Conservation (phyloP, 2,797 vertebrate genomes). For the Anas bernieri region DNA sequence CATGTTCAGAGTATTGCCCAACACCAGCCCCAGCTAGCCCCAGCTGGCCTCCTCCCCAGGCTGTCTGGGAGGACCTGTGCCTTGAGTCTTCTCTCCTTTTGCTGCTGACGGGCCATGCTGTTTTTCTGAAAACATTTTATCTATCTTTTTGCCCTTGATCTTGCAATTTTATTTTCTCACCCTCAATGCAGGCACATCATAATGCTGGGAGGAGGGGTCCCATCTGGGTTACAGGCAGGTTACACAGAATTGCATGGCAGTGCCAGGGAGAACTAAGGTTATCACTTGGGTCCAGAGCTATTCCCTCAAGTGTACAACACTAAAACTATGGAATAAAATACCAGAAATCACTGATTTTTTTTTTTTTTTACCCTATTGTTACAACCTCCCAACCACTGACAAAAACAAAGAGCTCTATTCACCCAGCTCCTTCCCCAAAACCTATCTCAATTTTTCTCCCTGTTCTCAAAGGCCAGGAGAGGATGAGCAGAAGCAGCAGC, state of each 20-base stretch:
- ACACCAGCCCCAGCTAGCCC: neutral
- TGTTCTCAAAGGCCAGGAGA: neutral
- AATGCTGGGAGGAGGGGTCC: neutral
- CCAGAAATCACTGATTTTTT: neutral
- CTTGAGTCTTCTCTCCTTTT: neutral
- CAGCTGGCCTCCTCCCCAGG: neutral
- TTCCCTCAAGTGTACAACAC: neutral
- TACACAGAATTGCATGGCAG: rapidly evolving
- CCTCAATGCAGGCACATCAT: neutral
- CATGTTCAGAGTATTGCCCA: neutral
- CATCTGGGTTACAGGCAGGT: neutral
- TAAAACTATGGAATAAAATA: neutral
- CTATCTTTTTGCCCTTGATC: neutral
- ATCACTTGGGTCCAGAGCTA: neutral
- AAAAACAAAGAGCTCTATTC: neutral
- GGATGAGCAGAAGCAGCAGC: neutral
- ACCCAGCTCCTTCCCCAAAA: neutral
- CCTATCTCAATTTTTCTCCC: neutral
- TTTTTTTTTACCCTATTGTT: neutral
- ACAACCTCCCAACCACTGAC: neutral
- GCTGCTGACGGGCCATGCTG: neutral
- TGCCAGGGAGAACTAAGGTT: neutral
- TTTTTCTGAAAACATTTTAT: neutral
- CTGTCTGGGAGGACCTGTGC: neutral
- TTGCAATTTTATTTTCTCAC: neutral